Conservation (phyloP, 2,113 vertebrate species). For the Tragelaphus scriptus region DNA sequence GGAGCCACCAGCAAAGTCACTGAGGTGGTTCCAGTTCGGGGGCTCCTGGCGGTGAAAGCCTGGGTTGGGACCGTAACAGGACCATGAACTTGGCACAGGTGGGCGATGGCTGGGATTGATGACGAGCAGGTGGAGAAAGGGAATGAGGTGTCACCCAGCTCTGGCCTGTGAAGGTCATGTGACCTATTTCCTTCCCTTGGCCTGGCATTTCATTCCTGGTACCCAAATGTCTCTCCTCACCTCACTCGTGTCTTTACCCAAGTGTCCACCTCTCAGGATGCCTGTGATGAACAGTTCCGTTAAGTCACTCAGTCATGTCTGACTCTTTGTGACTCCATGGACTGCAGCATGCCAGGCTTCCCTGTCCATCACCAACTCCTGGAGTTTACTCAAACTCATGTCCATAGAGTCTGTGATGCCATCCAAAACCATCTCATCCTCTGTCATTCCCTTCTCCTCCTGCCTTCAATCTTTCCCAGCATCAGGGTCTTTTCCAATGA, state of each 20-base stretch:
- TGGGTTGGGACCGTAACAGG: accelerated
- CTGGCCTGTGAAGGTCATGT: accelerated
- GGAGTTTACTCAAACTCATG: background rate
- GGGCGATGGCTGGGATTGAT: accelerated
- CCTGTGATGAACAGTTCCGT: background rate
- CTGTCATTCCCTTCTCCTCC: background rate
- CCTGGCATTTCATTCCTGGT: too few relatives aligned
- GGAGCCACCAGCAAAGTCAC: background rate
- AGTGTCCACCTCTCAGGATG: accelerated
- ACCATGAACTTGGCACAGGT: accelerated
- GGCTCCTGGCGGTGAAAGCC: accelerated
- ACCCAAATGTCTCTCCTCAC: background rate
- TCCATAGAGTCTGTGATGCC: background rate
- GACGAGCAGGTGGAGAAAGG: accelerated
- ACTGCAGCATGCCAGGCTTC: background rate
- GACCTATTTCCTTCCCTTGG: too few relatives aligned
- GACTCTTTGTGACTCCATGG: background rate
- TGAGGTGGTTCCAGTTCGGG: accelerated
- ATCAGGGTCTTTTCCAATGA: background rate
- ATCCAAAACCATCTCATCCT: background rate
- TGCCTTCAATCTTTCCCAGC: background rate
- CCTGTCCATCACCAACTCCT: background rate
- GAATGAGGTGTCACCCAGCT: too few relatives aligned
- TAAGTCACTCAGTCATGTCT: background rate
- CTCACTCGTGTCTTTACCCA: background rate